Conservation (phyloP, 2,888 invertebrate species). For the Andrena marginata region DNA sequence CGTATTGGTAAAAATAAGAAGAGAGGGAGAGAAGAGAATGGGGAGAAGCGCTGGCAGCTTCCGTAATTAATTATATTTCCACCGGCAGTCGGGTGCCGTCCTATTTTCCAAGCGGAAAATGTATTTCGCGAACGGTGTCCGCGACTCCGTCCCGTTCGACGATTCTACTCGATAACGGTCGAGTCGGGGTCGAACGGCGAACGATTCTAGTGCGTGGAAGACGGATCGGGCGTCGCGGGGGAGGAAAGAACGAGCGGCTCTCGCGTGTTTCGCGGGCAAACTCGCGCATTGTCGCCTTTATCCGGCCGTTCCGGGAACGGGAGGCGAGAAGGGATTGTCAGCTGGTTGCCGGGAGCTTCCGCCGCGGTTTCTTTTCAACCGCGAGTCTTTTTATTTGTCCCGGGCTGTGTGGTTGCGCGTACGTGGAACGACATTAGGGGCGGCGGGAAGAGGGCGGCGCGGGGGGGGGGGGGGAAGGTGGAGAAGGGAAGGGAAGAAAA, state of each 20-base stretch:
- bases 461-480: neutral
- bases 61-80: slow-evolving; percentile 42
- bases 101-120: neutral
- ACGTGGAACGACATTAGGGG: slow-evolving; percentile 11
- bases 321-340: slow-evolving; percentile 50
- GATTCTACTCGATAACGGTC: neutral
- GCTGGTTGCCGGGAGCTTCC: slow-evolving; percentile 37
- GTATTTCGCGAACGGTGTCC: neutral
- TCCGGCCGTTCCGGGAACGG: slow-evolving; percentile 41
- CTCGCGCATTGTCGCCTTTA: slow-evolving; percentile 58
- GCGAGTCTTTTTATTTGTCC: slow-evolving; percentile 51
- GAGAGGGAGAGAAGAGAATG: neutral
- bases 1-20: neutral
- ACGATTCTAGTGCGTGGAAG: neutral
- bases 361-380: slow-evolving; percentile 55
- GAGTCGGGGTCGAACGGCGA: neutral
- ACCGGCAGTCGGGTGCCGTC: neutral
- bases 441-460: too few relatives aligned
- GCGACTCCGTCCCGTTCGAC: neutral
- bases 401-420: neutral
- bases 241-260: slow-evolving; percentile 17
- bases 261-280: slow-evolving; percentile 44
- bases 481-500: slow-evolving; percentile 35
- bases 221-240: too few relatives aligned
- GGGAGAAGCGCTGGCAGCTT: neutral